Evolutionary conservation across 2,113 vertebrate genomes (phyloP).

Genomic region (Bagarius yarrelli): DNA sequence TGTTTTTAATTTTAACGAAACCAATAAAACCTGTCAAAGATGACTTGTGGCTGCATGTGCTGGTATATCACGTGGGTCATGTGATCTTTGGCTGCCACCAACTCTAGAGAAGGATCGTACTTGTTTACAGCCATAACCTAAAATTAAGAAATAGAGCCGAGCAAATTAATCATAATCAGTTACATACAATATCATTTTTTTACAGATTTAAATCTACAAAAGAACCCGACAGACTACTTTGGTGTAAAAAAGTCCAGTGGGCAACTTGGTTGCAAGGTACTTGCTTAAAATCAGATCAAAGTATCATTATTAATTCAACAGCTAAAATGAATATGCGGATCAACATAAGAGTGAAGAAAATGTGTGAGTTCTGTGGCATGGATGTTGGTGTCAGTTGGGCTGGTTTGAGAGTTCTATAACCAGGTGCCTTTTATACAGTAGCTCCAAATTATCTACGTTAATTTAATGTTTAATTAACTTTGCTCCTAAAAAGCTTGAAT

Average conservation of each 20-base stretch:
- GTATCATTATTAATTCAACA: too few relatives aligned
- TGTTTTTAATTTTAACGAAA: not conserved
- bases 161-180: not conserved
- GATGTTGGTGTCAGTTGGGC: too few relatives aligned
- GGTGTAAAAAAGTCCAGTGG: not conserved
- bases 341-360: too few relatives aligned
- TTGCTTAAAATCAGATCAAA: not conserved
- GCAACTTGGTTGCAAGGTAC: not conserved
- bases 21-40: slow-evolving; percentile 81
- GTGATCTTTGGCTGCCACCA: slow-evolving; percentile 83
- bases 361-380: too few relatives aligned
- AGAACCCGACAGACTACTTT: not conserved
- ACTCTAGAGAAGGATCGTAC: slow-evolving; percentile 82
- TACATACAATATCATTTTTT: not conserved
- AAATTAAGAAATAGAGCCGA: slow-evolving; percentile 15
- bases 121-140: slow-evolving; percentile 85
- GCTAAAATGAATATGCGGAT: too few relatives aligned
- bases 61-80: slow-evolving; percentile 75
- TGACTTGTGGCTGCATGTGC: slow-evolving; percentile 79
- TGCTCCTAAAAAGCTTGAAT: too few relatives aligned
- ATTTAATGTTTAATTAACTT: too few relatives aligned
- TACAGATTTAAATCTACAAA: not conserved
- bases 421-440: too few relatives aligned
- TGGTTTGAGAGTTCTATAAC: too few relatives aligned
- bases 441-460: too few relatives aligned